phyloP scores from a whole-genome alignment of 2,888 invertebrate genomes.

The Micropterix aruncella region DNA sequence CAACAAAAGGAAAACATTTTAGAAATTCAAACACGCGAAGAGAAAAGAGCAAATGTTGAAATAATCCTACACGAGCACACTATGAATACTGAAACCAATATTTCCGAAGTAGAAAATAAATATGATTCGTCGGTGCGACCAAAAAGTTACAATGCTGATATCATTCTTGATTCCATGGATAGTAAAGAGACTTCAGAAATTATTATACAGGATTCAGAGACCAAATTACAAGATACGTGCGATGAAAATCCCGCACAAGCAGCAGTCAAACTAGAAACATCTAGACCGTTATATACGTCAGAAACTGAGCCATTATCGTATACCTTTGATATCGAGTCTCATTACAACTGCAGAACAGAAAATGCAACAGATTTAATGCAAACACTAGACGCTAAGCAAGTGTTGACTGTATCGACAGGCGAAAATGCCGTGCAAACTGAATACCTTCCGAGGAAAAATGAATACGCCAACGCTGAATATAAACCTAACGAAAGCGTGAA shows the following conservation, averaged over 20 bases:
- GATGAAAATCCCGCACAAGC: slow-evolving; percentile 39
- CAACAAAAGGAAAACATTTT: slow-evolving; percentile 50
- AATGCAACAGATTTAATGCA: slow-evolving; percentile 36
- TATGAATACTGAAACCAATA: slow-evolving; percentile 39
- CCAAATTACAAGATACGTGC: slow-evolving; percentile 32
- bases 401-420: slow-evolving; percentile 43
- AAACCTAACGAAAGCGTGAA: slow-evolving; percentile 46
- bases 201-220: slow-evolving; percentile 53
- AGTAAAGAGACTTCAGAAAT: slow-evolving; percentile 42
- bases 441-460: slow-evolving; percentile 19
- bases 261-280: slow-evolving; percentile 39
- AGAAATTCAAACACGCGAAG: slow-evolving; percentile 26
- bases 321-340: slow-evolving; percentile 30
- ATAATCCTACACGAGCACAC: slow-evolving; percentile 47
- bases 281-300: slow-evolving; percentile 44
- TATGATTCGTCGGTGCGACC: slow-evolving; percentile 30
- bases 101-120: slow-evolving; percentile 42
- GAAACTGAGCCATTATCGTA: slow-evolving; percentile 42
- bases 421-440: slow-evolving; percentile 43
- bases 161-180: slow-evolving; percentile 39
- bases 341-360: slow-evolving; percentile 37
- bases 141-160: slow-evolving; percentile 26
- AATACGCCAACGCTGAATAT: slow-evolving; percentile 30
- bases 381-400: slow-evolving; percentile 47
- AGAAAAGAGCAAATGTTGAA: slow-evolving; percentile 42